A percentile compares a stretch with the other conserved stretches of the same genome.
Evolutionary conservation across 2,888 invertebrate species (phyloP).

Genomic region (Slavum lentiscoides): DNA sequence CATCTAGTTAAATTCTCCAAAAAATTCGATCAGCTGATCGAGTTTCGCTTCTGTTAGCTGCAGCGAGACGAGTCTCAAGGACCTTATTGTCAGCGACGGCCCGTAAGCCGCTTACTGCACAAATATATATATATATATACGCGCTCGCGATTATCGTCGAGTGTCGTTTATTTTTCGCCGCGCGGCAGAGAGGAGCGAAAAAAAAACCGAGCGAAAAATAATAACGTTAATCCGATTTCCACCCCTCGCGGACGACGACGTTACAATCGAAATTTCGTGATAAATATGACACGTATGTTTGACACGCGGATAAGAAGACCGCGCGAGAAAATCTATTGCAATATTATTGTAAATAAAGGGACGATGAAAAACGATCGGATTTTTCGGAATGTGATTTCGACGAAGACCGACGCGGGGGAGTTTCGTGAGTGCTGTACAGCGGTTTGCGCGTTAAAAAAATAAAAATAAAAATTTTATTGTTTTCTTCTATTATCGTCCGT

Average conservation of each 20-base stretch:
- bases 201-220: slow-evolving; percentile 8
- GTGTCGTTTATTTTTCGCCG: slow-evolving; percentile 20
- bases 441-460: too few species aligned
- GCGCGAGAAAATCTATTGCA: slow-evolving; percentile 1
- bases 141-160: neutral
- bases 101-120: neutral
- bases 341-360: slow-evolving; percentile 2
- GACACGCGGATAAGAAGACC: slow-evolving; percentile 45
- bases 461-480: too few species aligned
- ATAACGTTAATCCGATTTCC: slow-evolving; percentile 47
- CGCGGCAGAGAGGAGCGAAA: neutral
- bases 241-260: neutral
- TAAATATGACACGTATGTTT: slow-evolving; percentile 49
- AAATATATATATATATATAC: neutral
- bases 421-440: too few species aligned
- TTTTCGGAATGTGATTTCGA: neutral
- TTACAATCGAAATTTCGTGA: slow-evolving; percentile 26
- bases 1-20: too few species aligned
- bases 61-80: slow-evolving; percentile 3
- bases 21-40: too few species aligned
- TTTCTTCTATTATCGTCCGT: too few species aligned
- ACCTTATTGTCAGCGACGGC: slow-evolving; percentile 12
- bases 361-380: slow-evolving; percentile 22
- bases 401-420: neutral
- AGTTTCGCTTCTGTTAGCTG: too few species aligned